Percentiles rank a stretch among this genome's conserved stretches.
Evolutionary conservation across 2,113 vertebrate species (phyloP).

Genomic region (Dolichotis patagonum): DNA sequence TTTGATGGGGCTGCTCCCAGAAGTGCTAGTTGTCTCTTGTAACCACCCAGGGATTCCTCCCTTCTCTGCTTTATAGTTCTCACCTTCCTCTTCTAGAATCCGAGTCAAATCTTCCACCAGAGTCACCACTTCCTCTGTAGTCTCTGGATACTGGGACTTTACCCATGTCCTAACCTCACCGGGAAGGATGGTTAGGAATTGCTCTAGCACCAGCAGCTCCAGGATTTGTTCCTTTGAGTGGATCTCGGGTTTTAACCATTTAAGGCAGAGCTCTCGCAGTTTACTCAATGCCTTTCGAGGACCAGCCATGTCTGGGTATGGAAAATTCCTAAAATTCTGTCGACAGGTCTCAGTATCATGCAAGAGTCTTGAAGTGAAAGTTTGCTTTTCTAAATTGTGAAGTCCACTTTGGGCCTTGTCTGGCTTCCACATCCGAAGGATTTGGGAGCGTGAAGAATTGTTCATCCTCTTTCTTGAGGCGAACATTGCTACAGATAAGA

Average conservation of each 20-base stretch:
- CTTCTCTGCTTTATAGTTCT: slow-evolving; percentile 27
- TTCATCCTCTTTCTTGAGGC: slow-evolving; percentile 65
- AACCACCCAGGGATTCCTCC: slow-evolving; percentile 10
- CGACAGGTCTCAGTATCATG: slow-evolving; percentile 76
- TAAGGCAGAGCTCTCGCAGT: slow-evolving; percentile 79
- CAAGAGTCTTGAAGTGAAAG: slow-evolving; percentile 54
- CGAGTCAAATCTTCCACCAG: slow-evolving; percentile 79
- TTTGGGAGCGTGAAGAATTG: slow-evolving; percentile 66
- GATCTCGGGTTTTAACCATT: slow-evolving; percentile 81
- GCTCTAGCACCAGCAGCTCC: slow-evolving; percentile 80
- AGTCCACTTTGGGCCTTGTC: slow-evolving; percentile 61
- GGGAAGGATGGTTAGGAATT: slow-evolving; percentile 80
- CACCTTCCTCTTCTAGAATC: slow-evolving; percentile 81
- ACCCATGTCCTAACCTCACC: slow-evolving; percentile 80
- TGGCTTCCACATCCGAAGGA: slow-evolving; percentile 67
- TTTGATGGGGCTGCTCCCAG: background rate
- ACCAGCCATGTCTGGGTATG: slow-evolving; percentile 73
- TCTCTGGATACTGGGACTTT: slow-evolving; percentile 77
- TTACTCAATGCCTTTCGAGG: slow-evolving; percentile 79
- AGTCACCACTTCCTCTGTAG: slow-evolving; percentile 77
- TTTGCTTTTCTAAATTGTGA: slow-evolving; percentile 44
- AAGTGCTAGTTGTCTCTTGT: background rate
- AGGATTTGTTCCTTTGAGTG: slow-evolving; percentile 82
- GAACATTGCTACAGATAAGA: slow-evolving; percentile 64
- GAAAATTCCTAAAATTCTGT: slow-evolving; percentile 80